These are phyloP conservation scores for Stenichneumon culpator DNA, from an alignment of 2,888 invertebrate species.

Conservation along the genomic window DNA sequence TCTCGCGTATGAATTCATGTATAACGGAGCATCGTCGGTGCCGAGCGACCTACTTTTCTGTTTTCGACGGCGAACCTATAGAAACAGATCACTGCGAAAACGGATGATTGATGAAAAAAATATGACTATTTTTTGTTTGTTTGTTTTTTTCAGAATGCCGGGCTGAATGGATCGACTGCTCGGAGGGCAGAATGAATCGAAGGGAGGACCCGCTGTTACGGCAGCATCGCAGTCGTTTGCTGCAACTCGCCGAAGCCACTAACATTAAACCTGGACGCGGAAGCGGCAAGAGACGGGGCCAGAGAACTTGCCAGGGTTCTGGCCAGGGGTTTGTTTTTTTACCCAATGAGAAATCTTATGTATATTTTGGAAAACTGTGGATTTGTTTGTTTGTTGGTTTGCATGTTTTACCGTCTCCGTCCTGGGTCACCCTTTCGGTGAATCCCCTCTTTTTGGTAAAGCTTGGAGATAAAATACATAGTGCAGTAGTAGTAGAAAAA, in stretches of 20 bases:
- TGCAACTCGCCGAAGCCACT: conserved; percentile 86
- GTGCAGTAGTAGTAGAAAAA: no score
- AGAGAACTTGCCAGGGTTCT: conserved; percentile 81
- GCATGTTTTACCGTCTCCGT: no score
- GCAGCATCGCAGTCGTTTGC: conserved; percentile 85
- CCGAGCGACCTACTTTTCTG: conserved; percentile 47
- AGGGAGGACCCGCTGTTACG: conserved; percentile 86
- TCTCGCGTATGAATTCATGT: conserved; percentile 48
- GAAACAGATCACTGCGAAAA: conserved; percentile 11
- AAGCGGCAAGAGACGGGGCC: conserved; percentile 83
- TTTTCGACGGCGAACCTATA: conserved; percentile 18
- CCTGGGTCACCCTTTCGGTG: no score
- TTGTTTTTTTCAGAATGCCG: conserved; percentile 55
- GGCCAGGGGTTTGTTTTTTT: conserved; percentile 76
- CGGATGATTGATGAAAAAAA: neutral
- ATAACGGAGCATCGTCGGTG: neutral
- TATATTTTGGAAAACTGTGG: no score
- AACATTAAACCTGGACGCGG: conserved; percentile 82
- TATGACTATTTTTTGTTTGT: neutral
- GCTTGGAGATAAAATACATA: no score
- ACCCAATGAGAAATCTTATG: no score
- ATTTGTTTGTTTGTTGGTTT: no score
- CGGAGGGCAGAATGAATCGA: conserved; percentile 82
- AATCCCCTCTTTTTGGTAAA: no score
- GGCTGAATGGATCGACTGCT: conserved; percentile 66